Conservation (phyloP, 2,888 invertebrate genomes). For the Kryphioiulus occultus region DNA sequence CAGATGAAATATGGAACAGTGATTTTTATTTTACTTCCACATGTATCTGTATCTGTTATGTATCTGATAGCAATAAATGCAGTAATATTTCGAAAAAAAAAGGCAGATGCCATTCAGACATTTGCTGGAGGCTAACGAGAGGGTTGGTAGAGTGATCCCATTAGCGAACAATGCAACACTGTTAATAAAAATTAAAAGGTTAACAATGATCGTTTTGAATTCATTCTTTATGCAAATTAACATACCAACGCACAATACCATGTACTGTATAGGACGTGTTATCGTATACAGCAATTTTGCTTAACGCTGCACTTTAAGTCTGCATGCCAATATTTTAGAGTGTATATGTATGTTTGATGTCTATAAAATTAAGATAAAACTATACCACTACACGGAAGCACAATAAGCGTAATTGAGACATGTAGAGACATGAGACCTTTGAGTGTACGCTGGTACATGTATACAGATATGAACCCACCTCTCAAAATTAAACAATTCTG, state of each 20-base stretch:
- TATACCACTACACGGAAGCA: too few relatives aligned
- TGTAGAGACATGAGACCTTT: neutral
- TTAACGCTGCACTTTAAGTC: neutral
- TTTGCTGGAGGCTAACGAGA: neutral
- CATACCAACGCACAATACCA: neutral
- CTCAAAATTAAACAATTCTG: neutral
- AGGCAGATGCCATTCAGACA: neutral
- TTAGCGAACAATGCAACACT: conserved; percentile 2
- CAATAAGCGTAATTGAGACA: too few relatives aligned
- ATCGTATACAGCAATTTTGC: neutral
- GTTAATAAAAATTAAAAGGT: conserved; percentile 15
- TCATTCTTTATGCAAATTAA: conserved; percentile 15
- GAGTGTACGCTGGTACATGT: neutral
- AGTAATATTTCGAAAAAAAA: neutral
- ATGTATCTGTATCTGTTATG: neutral
- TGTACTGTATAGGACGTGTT: too few relatives aligned
- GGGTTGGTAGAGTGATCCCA: neutral
- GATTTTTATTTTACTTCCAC: neutral
- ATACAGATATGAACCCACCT: neutral
- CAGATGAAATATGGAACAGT: neutral
- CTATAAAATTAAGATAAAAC: neutral
- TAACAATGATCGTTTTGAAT: neutral
- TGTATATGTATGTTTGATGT: neutral
- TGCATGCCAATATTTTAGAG: neutral
- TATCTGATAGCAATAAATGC: neutral